phyloP scores from a whole-genome alignment of 53 echinoderm and acorn worm genomes.

The Hippasteria phrygiana region DNA sequence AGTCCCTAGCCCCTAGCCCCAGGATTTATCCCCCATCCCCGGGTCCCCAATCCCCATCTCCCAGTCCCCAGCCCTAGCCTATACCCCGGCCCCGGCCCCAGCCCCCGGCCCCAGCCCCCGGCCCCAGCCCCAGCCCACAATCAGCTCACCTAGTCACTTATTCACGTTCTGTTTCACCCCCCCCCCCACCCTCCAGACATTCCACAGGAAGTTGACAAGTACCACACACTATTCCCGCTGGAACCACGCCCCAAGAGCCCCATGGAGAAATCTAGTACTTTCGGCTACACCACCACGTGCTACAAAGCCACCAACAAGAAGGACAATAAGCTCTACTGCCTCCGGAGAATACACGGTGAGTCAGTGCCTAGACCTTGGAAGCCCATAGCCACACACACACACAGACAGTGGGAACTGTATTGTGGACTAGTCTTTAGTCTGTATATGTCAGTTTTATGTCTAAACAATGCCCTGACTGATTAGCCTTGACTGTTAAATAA shows the following conservation, averaged over 20 bases:
- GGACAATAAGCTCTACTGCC: slow-evolving; percentile 94
- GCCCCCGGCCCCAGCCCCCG: too few relatives aligned
- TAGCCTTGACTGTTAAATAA: too few relatives aligned
- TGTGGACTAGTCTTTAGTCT: neutral
- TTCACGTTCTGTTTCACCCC: neutral
- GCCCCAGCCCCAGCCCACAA: too few relatives aligned
- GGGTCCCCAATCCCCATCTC: too few relatives aligned
- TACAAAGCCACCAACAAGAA: slow-evolving; percentile 99
- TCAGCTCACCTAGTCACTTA: neutral
- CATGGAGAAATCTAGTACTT: slow-evolving; percentile 98
- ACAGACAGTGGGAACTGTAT: neutral
- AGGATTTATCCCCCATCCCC: too few relatives aligned
- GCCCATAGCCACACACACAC: too few relatives aligned
- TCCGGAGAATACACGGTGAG: slow-evolving; percentile 97
- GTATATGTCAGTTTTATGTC: too few relatives aligned
- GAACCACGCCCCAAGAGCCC: slow-evolving; percentile 91
- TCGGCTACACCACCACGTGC: slow-evolving; percentile 96
- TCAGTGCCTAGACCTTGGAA: neutral
- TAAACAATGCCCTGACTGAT: too few relatives aligned
- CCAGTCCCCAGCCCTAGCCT: too few relatives aligned
- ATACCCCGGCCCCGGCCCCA: too few relatives aligned
- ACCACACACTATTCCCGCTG: slow-evolving; percentile 94
- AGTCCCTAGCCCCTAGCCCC: too few relatives aligned
- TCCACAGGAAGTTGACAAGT: slow-evolving; percentile 96
- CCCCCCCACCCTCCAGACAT: slow-evolving; percentile 57